Evolutionary conservation across 1,140 invertebrate genomes (phyloP).

Genomic region (Eumeta japonica): DNA sequence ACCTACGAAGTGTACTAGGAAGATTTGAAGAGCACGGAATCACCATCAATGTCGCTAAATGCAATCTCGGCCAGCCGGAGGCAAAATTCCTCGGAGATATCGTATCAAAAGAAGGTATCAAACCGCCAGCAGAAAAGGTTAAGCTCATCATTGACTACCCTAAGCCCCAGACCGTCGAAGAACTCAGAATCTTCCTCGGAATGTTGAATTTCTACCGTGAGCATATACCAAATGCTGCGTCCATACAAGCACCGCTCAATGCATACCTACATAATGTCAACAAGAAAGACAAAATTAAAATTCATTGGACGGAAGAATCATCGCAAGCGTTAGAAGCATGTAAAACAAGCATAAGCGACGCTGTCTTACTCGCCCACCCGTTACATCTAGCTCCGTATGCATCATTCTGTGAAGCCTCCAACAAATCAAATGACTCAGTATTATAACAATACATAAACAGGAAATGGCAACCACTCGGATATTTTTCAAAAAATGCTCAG

Average conservation of each 20-base stretch:
- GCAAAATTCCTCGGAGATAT: constrained; percentile 18
- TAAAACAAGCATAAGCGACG: constrained; percentile 17
- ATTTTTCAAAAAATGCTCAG: too few relatives aligned
- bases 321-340: constrained; percentile 15
- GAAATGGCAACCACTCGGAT: constrained; percentile 16
- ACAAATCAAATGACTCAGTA: constrained; percentile 16
- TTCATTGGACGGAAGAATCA: constrained; percentile 17
- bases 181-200: constrained; percentile 26
- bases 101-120: constrained; percentile 8
- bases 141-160: constrained; percentile 14
- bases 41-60: constrained; percentile 23
- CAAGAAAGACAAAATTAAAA: constrained; percentile 17
- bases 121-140: constrained; percentile 13
- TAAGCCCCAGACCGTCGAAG: constrained; percentile 14
- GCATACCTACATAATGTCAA: constrained; percentile 12
- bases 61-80: constrained; percentile 16
- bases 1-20: constrained; percentile 17
- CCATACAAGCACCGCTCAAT: constrained; percentile 14
- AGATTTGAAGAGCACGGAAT: constrained; percentile 14
- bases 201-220: constrained; percentile 30
- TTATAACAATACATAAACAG: constrained; percentile 20
- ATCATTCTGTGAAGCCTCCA: constrained; percentile 20
- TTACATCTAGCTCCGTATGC: constrained; percentile 8
- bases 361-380: constrained; percentile 20
- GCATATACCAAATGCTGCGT: constrained; percentile 21